Evolutionary conservation across 2,797 vertebrate genomes (phyloP).

Genomic region (Sebastes iracundus): DNA sequence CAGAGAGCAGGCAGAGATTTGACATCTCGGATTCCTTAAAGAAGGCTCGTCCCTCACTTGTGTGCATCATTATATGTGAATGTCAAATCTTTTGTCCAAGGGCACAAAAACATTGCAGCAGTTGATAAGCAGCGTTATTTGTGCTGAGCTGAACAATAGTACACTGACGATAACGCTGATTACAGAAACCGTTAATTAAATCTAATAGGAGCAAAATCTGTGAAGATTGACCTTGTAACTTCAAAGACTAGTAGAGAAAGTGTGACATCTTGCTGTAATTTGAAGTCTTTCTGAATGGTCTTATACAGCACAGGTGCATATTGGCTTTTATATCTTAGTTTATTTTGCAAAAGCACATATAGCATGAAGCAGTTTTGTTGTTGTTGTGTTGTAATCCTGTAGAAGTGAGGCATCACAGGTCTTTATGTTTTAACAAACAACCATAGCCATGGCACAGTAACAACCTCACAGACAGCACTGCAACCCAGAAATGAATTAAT

Average conservation of each 20-base stretch:
- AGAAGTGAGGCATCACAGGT: not conserved
- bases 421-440: not conserved
- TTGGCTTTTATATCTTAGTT: not conserved
- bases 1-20: conserved; percentile 13
- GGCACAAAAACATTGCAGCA: not conserved
- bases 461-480: not conserved
- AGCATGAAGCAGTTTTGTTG: not conserved
- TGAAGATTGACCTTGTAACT: not conserved
- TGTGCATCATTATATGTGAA: not conserved
- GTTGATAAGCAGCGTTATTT: conserved; percentile 10
- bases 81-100: not conserved
- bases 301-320: not conserved
- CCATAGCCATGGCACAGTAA: not conserved
- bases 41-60: conserved; percentile 3
- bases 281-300: not conserved
- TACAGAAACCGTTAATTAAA: not conserved
- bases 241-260: not conserved
- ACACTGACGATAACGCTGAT: not conserved
- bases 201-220: not conserved
- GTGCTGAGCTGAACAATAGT: not conserved
- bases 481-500: not conserved
- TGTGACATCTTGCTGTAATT: not conserved
- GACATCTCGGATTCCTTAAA: conserved; percentile 29
- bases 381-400: not conserved
- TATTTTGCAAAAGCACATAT: not conserved